phyloP scores from a whole-genome alignment of 2,797 vertebrate species.

The Gallirallus australis region DNA sequence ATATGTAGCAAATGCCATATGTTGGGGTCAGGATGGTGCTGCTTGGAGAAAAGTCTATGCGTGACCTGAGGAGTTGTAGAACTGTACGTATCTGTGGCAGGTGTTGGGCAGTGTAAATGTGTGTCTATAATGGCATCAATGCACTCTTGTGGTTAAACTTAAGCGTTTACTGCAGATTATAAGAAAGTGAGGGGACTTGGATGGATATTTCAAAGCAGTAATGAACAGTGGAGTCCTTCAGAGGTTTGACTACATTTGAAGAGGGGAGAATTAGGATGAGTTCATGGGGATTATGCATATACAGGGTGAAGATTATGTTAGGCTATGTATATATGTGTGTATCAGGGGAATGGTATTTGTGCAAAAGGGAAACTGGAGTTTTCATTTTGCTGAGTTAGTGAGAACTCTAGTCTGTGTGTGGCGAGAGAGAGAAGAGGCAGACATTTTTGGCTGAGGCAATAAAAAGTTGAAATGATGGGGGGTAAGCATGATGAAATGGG shows the following conservation, averaged over 20 bases:
- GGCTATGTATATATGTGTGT: background rate
- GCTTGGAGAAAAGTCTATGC: background rate
- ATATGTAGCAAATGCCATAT: accelerated
- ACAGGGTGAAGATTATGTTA: background rate
- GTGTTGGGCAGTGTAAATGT: background rate
- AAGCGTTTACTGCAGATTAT: background rate
- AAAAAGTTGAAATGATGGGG: background rate
- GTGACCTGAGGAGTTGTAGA: background rate
- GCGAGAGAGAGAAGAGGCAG: background rate
- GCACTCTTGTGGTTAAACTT: background rate
- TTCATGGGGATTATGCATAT: background rate
- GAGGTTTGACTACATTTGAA: background rate
- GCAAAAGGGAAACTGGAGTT: slow-evolving; percentile 46
- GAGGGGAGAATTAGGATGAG: background rate
- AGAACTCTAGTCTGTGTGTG: background rate
- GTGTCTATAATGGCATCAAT: background rate
- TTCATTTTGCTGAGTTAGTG: slow-evolving; percentile 48
- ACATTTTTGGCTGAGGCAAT: background rate
- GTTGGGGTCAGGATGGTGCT: background rate
- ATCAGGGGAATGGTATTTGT: slow-evolving; percentile 45
- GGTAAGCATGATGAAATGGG: background rate
- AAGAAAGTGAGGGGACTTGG: background rate
- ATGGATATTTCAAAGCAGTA: background rate
- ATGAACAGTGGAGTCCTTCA: background rate
- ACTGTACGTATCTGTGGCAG: background rate